Percentiles rank a stretch among this genome's conserved stretches.
Conservation (phyloP, 2,888 invertebrate species). For the Melikaiella ostensackeni region DNA sequence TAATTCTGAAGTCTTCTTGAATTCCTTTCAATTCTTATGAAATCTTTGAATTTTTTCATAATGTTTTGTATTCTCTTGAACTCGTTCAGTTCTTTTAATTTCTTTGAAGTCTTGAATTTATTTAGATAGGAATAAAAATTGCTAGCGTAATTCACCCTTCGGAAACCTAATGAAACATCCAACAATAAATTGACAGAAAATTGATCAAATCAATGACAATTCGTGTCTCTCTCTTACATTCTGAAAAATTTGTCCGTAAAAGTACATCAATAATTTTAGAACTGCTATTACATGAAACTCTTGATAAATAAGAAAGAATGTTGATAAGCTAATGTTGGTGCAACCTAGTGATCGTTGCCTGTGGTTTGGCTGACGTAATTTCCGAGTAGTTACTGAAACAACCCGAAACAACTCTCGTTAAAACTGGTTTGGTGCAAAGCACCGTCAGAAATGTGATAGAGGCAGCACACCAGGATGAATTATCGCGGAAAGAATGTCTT, state of each 20-base stretch:
- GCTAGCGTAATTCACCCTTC: too few species aligned
- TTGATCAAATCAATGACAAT: background rate
- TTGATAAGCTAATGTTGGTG: slow-evolving; percentile 1
- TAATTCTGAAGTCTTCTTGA: too few species aligned
- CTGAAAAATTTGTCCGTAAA: slow-evolving; percentile 6
- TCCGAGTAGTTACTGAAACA: slow-evolving; percentile 73
- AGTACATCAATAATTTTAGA: slow-evolving; percentile 1
- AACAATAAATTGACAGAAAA: background rate
- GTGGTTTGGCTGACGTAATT: slow-evolving; percentile 68
- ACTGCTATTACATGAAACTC: slow-evolving; percentile 11
- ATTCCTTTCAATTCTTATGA: too few species aligned
- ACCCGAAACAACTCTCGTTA: slow-evolving; percentile 73
- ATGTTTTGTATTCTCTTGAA: too few species aligned
- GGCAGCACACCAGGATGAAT: background rate
- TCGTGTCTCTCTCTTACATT: background rate
- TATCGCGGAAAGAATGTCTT: background rate
- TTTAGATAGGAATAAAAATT: too few species aligned
- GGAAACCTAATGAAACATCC: too few species aligned
- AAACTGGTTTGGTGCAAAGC: slow-evolving; percentile 63
- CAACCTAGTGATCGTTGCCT: slow-evolving; percentile 53
- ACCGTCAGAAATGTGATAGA: slow-evolving; percentile 27
- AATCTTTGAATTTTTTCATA: too few species aligned
- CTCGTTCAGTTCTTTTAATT: too few species aligned
- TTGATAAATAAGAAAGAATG: background rate
- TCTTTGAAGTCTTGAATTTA: too few species aligned